phyloP scores from a whole-genome alignment of 2,888 invertebrate genomes.

The Prosapia bicincta region DNA sequence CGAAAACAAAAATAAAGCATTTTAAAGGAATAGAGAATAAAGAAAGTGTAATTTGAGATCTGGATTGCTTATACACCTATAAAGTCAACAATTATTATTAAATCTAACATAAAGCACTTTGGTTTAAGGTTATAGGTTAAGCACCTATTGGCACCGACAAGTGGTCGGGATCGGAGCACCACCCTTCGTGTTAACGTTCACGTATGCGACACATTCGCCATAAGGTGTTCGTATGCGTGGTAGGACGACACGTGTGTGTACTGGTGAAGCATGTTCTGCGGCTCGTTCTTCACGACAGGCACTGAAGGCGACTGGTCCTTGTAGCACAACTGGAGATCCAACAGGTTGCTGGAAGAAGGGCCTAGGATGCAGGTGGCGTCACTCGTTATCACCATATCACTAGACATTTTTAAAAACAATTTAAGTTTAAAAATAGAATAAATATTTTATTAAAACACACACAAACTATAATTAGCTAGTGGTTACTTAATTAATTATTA shows the following conservation, averaged over 20 bases:
- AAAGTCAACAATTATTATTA: not conserved
- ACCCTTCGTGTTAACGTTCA: conserved; percentile 7
- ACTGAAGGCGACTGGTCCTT: conserved; percentile 19
- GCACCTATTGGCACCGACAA: too few relatives aligned
- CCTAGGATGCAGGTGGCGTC: conserved; percentile 35
- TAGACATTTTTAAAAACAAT: too few relatives aligned
- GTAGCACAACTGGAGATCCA: conserved; percentile 34
- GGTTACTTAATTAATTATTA: too few relatives aligned
- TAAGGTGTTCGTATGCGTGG: conserved; percentile 35
- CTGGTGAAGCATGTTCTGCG: conserved; percentile 21
- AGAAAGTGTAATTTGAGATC: not conserved
- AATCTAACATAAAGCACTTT: not conserved
- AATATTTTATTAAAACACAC: too few relatives aligned
- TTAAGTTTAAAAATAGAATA: too few relatives aligned
- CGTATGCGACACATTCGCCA: conserved; percentile 22
- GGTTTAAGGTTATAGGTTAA: not conserved
- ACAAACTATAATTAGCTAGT: too few relatives aligned
- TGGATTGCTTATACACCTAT: not conserved
- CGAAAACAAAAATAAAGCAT: too few relatives aligned
- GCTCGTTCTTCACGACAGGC: conserved; percentile 26
- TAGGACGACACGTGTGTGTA: conserved; percentile 16
- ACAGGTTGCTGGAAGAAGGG: conserved; percentile 30
- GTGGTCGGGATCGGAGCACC: too few relatives aligned
- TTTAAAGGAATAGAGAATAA: too few relatives aligned
- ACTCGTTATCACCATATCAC: conserved; percentile 36